Conservation (phyloP, 2,113 vertebrate species). For the Gorilla gorilla region DNA sequence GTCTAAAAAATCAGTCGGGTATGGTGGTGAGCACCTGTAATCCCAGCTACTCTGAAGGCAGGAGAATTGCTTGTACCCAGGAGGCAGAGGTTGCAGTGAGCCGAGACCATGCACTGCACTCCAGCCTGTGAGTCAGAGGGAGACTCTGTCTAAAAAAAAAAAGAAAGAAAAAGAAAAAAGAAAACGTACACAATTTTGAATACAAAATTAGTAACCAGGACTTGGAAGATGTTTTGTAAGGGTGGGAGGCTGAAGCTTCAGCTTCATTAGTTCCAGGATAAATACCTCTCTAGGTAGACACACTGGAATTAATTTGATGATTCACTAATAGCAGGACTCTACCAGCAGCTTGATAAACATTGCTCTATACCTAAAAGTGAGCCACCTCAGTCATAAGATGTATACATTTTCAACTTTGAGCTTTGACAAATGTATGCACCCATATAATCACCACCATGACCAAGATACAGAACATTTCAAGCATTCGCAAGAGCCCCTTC, state of each 20-base stretch:
- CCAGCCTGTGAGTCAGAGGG: too few species aligned
- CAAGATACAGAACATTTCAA: background rate
- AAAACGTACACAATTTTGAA: slow-evolving; percentile 2
- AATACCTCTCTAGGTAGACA: background rate
- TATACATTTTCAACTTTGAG: background rate
- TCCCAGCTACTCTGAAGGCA: too few species aligned
- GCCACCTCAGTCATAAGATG: background rate
- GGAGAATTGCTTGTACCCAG: too few species aligned
- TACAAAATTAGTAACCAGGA: background rate
- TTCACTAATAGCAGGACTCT: background rate
- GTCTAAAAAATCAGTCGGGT: too few species aligned
- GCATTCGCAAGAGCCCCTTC: background rate
- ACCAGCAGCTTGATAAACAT: background rate
- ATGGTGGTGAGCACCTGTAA: too few species aligned
- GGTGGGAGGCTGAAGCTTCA: background rate
- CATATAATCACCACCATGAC: background rate
- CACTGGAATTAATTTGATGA: background rate
- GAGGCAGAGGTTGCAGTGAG: too few species aligned
- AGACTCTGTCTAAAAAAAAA: too few species aligned
- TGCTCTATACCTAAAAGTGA: background rate
- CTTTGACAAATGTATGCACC: background rate
- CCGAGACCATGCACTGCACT: too few species aligned
- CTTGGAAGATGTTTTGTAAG: background rate
- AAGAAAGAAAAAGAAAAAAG: background rate
- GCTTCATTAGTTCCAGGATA: background rate